A percentile compares a stretch with the other conserved stretches of the same genome.
Evolutionary conservation across 2,888 invertebrate species (phyloP).

Genomic region (Hypomecis punctinalis): DNA sequence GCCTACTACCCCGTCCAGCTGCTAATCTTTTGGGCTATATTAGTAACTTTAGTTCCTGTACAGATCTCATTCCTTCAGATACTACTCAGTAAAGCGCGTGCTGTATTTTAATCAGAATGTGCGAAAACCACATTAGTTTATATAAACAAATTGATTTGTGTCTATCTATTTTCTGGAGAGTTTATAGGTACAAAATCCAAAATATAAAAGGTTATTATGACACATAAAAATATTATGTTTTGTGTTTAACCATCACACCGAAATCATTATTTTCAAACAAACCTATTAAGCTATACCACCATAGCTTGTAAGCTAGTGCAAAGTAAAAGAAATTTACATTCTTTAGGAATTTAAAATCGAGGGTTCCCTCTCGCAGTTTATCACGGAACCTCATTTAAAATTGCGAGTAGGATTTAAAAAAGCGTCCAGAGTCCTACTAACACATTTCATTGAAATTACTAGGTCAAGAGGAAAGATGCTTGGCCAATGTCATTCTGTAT

Average conservation of each 20-base stretch:
- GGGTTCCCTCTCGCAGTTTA: slow-evolving; percentile 55
- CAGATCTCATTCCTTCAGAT: too few species aligned
- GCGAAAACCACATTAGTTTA: too few species aligned
- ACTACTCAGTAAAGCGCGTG: too few species aligned
- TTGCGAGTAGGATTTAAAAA: slow-evolving; percentile 66
- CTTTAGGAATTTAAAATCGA: slow-evolving; percentile 60
- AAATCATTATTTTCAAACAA: neutral
- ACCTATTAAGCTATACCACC: neutral
- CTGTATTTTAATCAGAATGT: too few species aligned
- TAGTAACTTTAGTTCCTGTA: too few species aligned
- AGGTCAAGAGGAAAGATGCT: slow-evolving; percentile 49
- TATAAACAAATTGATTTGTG: too few species aligned
- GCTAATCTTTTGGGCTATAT: too few species aligned
- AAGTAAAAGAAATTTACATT: slow-evolving; percentile 47
- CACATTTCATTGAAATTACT: slow-evolving; percentile 57
- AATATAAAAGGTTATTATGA: too few species aligned
- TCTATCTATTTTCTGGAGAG: too few species aligned
- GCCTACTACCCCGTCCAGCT: too few species aligned
- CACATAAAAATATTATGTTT: too few species aligned
- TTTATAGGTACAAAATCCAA: too few species aligned
- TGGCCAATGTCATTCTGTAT: slow-evolving; percentile 19
- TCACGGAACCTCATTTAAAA: slow-evolving; percentile 63
- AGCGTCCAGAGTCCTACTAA: slow-evolving; percentile 51
- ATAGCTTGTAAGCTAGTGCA: neutral
- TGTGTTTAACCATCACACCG: neutral